Conservation (phyloP, 2,888 invertebrate genomes). For the Chrysomela aeneicollis region DNA sequence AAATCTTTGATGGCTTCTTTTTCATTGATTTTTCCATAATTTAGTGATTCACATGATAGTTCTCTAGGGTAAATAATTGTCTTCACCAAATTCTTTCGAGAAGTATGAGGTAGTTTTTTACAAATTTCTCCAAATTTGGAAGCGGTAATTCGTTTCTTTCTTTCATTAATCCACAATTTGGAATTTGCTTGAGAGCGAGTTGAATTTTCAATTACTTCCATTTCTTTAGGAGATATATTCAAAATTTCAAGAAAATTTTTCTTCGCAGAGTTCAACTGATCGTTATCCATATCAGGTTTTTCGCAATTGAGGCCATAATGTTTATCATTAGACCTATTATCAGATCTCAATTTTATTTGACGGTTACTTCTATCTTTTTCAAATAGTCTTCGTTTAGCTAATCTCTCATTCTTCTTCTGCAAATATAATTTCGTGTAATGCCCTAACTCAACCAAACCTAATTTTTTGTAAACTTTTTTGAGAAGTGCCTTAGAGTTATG, state of each 20-base stretch:
- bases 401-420: too few species aligned
- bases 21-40: constrained; percentile 33
- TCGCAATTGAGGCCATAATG: not conserved
- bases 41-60: not conserved
- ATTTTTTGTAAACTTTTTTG: not conserved
- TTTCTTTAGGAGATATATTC: not conserved
- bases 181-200: not conserved
- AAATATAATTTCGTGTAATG: not conserved
- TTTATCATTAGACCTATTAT: not conserved
- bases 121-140: not conserved
- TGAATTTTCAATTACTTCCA: not conserved
- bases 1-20: constrained; percentile 40
- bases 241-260: not conserved
- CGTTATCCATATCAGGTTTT: not conserved
- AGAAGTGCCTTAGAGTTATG: not conserved
- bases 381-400: too few species aligned
- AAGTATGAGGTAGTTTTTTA: not conserved
- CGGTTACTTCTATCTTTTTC: too few species aligned
- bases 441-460: not conserved
- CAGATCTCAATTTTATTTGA: too few species aligned
- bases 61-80: not conserved
- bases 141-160: not conserved
- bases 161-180: not conserved
- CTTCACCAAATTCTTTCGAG: not conserved
- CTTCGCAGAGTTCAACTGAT: not conserved